phyloP scores from a whole-genome alignment of 2,888 invertebrate genomes.

The Drosophila subquinaria region DNA sequence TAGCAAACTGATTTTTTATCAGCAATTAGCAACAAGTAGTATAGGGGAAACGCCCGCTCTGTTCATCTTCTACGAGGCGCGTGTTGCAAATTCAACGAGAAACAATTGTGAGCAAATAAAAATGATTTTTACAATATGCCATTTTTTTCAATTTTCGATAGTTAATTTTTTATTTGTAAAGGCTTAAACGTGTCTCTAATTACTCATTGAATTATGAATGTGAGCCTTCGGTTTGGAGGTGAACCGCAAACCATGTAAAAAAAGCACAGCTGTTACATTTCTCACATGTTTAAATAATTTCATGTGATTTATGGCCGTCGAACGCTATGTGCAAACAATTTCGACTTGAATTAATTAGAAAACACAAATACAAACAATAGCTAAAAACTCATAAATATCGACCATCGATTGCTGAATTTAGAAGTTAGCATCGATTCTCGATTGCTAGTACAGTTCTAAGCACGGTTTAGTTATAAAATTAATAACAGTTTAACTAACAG shows the following conservation, averaged over 20 bases:
- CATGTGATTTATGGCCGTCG: conserved; percentile 39
- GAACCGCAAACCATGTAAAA: neutral
- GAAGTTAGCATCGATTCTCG: conserved; percentile 12
- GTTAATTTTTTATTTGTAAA: conserved; percentile 5
- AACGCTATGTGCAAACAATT: conserved; percentile 40
- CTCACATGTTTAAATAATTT: conserved; percentile 50
- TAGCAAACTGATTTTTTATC: conserved; percentile 54
- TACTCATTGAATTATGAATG: conserved; percentile 22
- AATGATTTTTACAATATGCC: conserved; percentile 1
- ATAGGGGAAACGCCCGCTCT: conserved; percentile 4
- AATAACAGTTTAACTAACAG: neutral
- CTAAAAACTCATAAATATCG: neutral
- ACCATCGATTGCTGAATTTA: neutral
- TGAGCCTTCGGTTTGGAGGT: conserved; percentile 10
- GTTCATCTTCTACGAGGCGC: conserved; percentile 1
- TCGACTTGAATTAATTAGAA: conserved; percentile 41
- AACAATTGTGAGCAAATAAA: conserved; percentile 18
- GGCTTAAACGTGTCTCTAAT: conserved; percentile 26
- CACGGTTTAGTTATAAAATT: neutral
- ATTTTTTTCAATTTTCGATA: neutral
- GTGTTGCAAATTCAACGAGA: conserved; percentile 21
- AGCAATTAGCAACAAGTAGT: conserved; percentile 56
- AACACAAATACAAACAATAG: neutral
- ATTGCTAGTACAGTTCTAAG: conserved; percentile 14
- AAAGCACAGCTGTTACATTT: conserved; percentile 47